Percentiles rank a stretch among this genome's conserved stretches.
These are phyloP conservation scores for Thrips palmi DNA, from an alignment of 1,140 invertebrate species.

Conservation along the genomic window DNA sequence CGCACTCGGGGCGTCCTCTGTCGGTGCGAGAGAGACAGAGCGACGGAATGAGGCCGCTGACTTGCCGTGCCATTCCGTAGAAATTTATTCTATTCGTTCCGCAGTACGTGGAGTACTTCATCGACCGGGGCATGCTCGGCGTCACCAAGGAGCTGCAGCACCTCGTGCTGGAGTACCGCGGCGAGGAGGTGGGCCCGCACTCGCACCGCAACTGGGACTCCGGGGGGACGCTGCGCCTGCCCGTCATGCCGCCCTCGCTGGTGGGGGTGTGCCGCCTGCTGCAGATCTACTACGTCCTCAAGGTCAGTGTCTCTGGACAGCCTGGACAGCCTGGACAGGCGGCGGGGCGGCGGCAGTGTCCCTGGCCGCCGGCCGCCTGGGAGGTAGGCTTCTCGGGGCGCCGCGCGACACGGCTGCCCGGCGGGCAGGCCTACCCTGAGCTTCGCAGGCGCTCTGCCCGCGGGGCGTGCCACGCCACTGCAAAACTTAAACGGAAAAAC, in stretches of 20 bases:
- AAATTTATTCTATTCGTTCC: conserved; percentile 12
- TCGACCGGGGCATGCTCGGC: conserved; percentile 59
- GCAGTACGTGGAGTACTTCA: conserved; percentile 62
- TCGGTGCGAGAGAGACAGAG: too few species aligned
- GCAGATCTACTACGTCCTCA: conserved; percentile 63
- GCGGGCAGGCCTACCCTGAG: too few species aligned
- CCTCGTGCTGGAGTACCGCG: conserved; percentile 51
- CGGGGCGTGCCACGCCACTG: too few species aligned
- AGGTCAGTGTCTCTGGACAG: conserved; percentile 29
- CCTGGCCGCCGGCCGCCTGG: too few species aligned
- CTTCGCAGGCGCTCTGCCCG: too few species aligned
- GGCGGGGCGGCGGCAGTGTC: too few species aligned
- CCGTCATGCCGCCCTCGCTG: conserved; percentile 61
- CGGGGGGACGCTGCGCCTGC: conserved; percentile 45
- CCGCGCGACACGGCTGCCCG: too few species aligned
- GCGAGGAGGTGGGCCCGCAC: conserved; percentile 39
- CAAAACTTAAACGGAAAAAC: too few species aligned
- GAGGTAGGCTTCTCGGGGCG: too few species aligned
- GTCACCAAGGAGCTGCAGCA: conserved; percentile 52
- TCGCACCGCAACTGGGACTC: conserved; percentile 45
- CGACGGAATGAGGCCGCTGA: too few species aligned
- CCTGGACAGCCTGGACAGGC: neutral
- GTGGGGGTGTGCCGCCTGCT: conserved; percentile 55
- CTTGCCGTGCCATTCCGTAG: neutral
- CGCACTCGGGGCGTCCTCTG: too few species aligned